A percentile compares a stretch with the other conserved stretches of the same genome.
These are phyloP conservation scores for Hylaea fasciaria DNA, from an alignment of 2,888 invertebrate species.

Conservation along the genomic window DNA sequence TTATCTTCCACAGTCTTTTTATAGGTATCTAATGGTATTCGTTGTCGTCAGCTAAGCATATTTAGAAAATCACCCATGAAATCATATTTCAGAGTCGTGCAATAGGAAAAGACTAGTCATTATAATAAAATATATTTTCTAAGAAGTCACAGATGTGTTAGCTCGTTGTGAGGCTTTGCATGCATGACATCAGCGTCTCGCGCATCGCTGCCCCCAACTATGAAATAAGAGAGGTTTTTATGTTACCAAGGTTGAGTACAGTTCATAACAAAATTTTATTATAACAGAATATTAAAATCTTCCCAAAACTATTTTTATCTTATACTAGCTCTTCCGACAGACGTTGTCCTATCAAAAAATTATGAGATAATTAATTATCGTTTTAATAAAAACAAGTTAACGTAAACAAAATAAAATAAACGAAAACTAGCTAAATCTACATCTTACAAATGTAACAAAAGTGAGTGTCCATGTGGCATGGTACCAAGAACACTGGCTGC, in stretches of 20 bases:
- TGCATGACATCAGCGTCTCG: constrained; percentile 65
- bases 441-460: too few species aligned
- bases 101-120: constrained; percentile 27
- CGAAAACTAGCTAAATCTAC: too few species aligned
- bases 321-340: too few species aligned
- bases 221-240: constrained; percentile 55
- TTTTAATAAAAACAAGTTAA: too few species aligned
- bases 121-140: constrained; percentile 40
- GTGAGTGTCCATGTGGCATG: too few species aligned
- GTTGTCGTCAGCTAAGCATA: constrained; percentile 13
- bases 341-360: too few species aligned
- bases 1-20: too few species aligned
- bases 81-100: constrained; percentile 25
- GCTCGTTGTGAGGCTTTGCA: constrained; percentile 47
- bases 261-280: constrained; percentile 21
- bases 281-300: background rate
- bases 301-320: background rate
- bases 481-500: too few species aligned
- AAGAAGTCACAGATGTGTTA: constrained; percentile 46
- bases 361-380: too few species aligned
- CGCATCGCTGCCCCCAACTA: constrained; percentile 60
- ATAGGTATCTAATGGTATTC: constrained; percentile 5
- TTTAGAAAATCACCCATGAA: constrained; percentile 26
- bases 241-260: constrained; percentile 49
- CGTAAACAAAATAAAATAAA: background rate